A percentile compares a stretch with the other conserved stretches of the same genome.
phyloP scores from a whole-genome alignment of 2,888 invertebrate genomes.

The Rotaria socialis region DNA sequence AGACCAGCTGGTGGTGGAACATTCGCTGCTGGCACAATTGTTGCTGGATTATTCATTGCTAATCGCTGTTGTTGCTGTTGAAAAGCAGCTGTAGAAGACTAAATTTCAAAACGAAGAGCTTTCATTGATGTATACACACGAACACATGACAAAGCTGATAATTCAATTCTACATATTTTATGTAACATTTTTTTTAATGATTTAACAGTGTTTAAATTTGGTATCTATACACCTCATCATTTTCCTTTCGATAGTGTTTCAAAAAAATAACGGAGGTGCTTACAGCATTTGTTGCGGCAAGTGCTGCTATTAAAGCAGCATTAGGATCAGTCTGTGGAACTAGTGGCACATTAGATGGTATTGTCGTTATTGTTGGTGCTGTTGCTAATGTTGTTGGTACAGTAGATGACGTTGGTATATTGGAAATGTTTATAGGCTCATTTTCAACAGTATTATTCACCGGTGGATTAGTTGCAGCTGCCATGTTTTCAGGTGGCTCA shows the following conservation, averaged over 20 bases:
- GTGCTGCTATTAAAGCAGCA: not conserved
- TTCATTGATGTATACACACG: too few species aligned
- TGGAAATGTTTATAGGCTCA: constrained; percentile 2
- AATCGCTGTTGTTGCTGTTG: constrained; percentile 17
- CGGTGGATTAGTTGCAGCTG: not conserved
- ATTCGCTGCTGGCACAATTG: not conserved
- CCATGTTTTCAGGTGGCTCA: constrained; percentile 8
- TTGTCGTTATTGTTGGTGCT: not conserved
- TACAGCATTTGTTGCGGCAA: constrained; percentile 4
- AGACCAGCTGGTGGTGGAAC: not conserved
- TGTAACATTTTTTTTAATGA: too few species aligned
- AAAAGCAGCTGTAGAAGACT: not conserved
- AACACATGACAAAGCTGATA: too few species aligned
- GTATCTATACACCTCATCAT: too few species aligned
- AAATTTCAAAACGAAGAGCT: too few species aligned
- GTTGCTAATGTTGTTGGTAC: too few species aligned
- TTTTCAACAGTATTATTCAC: not conserved
- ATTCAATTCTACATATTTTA: too few species aligned
- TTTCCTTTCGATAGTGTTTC: too few species aligned
- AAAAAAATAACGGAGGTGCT: not conserved
- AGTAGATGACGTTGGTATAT: not conserved
- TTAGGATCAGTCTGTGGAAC: not conserved
- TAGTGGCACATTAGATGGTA: not conserved
- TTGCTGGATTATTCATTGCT: not conserved
- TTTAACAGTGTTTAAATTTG: too few species aligned